Conservation (phyloP, 2,888 invertebrate species). For the Germaria angustata region DNA sequence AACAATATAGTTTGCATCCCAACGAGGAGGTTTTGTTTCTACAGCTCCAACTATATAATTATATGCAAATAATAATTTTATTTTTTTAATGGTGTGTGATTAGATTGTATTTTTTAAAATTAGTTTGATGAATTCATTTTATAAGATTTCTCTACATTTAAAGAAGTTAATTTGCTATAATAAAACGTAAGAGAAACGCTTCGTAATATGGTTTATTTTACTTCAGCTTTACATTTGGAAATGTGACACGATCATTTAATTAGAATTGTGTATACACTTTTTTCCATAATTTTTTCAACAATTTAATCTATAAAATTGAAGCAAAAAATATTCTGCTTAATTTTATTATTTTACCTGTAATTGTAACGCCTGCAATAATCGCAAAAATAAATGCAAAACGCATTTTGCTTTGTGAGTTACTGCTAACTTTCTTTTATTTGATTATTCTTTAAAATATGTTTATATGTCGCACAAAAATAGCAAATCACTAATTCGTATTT, state of each 20-base stretch:
- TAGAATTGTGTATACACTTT: too few species aligned
- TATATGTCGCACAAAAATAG: background rate
- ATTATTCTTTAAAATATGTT: background rate
- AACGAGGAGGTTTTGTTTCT: conserved; percentile 82
- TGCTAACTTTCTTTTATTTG: background rate
- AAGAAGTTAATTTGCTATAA: too few species aligned
- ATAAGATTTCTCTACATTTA: too few species aligned
- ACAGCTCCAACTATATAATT: conserved; percentile 65
- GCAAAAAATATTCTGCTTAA: background rate
- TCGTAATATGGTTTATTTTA: too few species aligned
- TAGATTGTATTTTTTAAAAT: too few species aligned
- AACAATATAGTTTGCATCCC: conserved; percentile 87
- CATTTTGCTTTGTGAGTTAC: conserved; percentile 43
- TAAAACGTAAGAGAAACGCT: too few species aligned
- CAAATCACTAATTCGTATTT: background rate
- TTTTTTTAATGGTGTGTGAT: too few species aligned
- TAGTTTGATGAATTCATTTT: too few species aligned
- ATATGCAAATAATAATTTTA: too few species aligned
- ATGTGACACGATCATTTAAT: too few species aligned
- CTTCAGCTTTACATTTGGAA: background rate
- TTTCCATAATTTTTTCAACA: background rate
- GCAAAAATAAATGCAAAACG: conserved; percentile 59
- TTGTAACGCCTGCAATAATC: conserved; percentile 57
- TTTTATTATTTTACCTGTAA: conserved; percentile 56
- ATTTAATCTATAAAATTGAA: background rate